Conservation (phyloP, 2,113 vertebrate genomes). For the Crotalus tigris region DNA sequence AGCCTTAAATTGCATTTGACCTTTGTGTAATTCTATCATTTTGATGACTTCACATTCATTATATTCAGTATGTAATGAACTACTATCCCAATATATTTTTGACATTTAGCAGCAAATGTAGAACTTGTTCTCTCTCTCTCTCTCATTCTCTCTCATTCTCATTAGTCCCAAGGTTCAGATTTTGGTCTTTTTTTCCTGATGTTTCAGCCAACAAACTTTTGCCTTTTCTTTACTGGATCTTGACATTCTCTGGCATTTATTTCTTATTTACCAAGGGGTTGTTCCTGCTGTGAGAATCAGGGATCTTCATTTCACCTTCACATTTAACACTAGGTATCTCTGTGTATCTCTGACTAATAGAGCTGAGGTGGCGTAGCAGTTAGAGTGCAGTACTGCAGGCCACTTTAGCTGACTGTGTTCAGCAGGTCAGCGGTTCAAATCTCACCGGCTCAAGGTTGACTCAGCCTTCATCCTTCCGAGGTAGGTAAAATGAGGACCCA, state of each 20-base stretch:
- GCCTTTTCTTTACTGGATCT: background rate
- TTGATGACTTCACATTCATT: no score
- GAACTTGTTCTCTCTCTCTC: no score
- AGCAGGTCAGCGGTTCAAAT: no score
- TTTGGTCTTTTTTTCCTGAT: background rate
- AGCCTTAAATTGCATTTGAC: no score
- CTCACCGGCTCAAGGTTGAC: no score
- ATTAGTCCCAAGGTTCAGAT: background rate
- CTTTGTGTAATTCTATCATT: no score
- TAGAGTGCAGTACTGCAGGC: no score
- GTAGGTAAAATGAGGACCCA: no score
- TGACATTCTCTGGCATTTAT: background rate
- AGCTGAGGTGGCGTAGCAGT: no score
- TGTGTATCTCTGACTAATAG: background rate
- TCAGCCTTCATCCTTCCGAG: no score
- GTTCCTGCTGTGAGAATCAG: background rate
- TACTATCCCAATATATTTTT: background rate
- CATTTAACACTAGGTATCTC: background rate
- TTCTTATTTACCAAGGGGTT: background rate
- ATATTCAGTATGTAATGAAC: background rate
- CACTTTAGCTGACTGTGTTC: no score
- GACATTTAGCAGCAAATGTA: background rate
- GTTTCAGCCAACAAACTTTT: background rate
- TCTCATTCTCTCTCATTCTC: background rate
- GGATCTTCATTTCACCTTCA: background rate